Evolutionary conservation across 2,888 invertebrate genomes (phyloP).

Genomic region (Hyppa rectilinea): DNA sequence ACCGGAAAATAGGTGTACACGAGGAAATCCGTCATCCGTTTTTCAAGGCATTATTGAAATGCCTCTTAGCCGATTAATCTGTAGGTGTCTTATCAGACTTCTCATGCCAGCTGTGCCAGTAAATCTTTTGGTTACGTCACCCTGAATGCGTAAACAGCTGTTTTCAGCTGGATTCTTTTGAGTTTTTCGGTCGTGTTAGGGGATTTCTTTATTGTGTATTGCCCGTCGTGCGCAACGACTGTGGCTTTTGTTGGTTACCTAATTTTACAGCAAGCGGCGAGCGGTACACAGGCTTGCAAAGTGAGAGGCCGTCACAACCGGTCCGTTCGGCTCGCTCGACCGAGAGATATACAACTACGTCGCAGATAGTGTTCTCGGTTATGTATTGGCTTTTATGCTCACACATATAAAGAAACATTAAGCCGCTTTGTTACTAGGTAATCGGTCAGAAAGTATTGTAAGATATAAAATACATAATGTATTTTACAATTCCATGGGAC

Average conservation of each 20-base stretch:
- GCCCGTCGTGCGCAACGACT: slow-evolving; percentile 81
- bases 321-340: slow-evolving; percentile 86
- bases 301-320: slow-evolving; percentile 90
- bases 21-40: slow-evolving; percentile 88
- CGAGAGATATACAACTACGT: slow-evolving; percentile 83
- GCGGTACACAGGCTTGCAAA: slow-evolving; percentile 88
- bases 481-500: slow-evolving; percentile 80
- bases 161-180: slow-evolving; percentile 68
- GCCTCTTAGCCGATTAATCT: slow-evolving; percentile 74
- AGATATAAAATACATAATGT: slow-evolving; percentile 56
- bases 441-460: slow-evolving; percentile 66
- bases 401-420: slow-evolving; percentile 68
- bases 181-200: slow-evolving; percentile 72
- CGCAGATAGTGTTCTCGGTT: slow-evolving; percentile 74
- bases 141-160: slow-evolving; percentile 71
- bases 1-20: slow-evolving; percentile 85
- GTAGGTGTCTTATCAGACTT: slow-evolving; percentile 72
- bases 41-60: slow-evolving; percentile 86
- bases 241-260: slow-evolving; percentile 89
- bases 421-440: slow-evolving; percentile 75
- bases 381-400: slow-evolving; percentile 67
- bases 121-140: slow-evolving; percentile 75
- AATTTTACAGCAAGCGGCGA: slow-evolving; percentile 87
- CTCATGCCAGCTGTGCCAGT: slow-evolving; percentile 69
- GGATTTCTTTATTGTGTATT: slow-evolving; percentile 82